These are phyloP conservation scores for Campylorhamphus procurvoides DNA, from an alignment of 2,113 vertebrate genomes.

Conservation along the genomic window DNA sequence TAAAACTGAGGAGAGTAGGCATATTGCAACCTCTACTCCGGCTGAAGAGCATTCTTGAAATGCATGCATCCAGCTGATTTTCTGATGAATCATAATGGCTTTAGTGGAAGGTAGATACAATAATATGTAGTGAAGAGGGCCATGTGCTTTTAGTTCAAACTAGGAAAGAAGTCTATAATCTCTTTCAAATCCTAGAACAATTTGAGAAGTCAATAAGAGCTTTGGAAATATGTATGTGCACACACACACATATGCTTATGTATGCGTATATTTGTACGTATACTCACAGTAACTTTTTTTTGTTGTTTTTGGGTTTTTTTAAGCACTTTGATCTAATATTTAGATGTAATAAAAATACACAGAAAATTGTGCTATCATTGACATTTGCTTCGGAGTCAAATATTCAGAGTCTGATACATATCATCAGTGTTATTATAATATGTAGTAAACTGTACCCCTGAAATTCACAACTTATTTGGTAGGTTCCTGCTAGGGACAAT, in stretches of 20 bases:
- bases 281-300: neutral
- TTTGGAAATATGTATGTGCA: neutral
- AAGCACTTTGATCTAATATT: neutral
- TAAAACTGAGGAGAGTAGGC: neutral
- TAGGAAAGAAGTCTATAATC: neutral
- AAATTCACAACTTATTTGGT: neutral
- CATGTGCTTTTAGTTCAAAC: neutral
- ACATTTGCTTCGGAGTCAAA: neutral
- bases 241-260: no score
- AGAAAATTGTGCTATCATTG: neutral
- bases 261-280: neutral
- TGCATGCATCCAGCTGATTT: neutral
- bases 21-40: neutral
- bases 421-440: neutral
- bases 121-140: neutral
- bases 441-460: neutral
- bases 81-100: neutral
- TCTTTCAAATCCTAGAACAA: neutral
- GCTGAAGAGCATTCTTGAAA: neutral
- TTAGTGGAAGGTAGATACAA: neutral
- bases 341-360: neutral
- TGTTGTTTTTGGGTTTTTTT: neutral
- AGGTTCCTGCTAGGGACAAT: neutral
- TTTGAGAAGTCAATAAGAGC: neutral
- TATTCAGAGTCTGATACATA: neutral